A percentile compares a stretch with the other conserved stretches of the same genome.
These are phyloP conservation scores for Proctacanthus coquilletti DNA, from an alignment of 1,140 invertebrate species.

Conservation along the genomic window DNA sequence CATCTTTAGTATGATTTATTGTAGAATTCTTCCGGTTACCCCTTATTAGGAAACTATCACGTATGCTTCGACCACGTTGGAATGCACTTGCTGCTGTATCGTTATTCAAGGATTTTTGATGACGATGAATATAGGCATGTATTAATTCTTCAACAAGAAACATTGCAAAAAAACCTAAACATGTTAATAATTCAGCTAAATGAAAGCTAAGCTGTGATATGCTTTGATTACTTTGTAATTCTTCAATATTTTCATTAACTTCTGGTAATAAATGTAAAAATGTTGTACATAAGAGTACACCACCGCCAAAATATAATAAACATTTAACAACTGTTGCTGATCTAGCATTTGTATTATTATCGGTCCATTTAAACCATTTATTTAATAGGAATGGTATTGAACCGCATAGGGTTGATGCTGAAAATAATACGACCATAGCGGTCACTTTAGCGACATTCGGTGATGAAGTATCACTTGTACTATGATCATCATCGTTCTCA, in stretches of 20 bases:
- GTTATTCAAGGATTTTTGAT: conserved; percentile 28
- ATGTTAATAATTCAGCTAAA: conserved; percentile 53
- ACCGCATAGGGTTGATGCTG: conserved; percentile 50
- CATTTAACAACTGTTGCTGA: conserved; percentile 35
- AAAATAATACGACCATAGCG: conserved; percentile 52
- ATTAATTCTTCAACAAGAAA: conserved; percentile 72
- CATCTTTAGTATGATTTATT: no score
- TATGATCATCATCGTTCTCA: conserved; percentile 12
- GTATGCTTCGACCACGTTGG: conserved; percentile 21
- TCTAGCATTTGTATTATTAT: conserved; percentile 31
- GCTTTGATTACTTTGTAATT: conserved; percentile 34
- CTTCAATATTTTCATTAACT: conserved; percentile 50
- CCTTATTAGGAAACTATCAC: conserved; percentile 21
- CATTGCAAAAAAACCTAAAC: conserved; percentile 68
- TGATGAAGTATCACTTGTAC: conserved; percentile 17
- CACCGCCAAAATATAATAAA: conserved; percentile 77
- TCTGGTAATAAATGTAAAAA: conserved; percentile 84
- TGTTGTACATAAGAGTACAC: conserved; percentile 77
- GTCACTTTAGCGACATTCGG: conserved; percentile 48
- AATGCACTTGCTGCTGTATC: conserved; percentile 17
- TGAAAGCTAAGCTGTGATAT: conserved; percentile 42
- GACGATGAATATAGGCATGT: conserved; percentile 44
- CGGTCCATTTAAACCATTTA: conserved; percentile 42
- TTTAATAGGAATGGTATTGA: conserved; percentile 49
- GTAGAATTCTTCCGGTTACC: no score